A percentile compares a stretch with the other conserved stretches of the same genome.
These are phyloP conservation scores for Periophthalmus modestus DNA, from an alignment of 2,113 vertebrate genomes.

Conservation along the genomic window DNA sequence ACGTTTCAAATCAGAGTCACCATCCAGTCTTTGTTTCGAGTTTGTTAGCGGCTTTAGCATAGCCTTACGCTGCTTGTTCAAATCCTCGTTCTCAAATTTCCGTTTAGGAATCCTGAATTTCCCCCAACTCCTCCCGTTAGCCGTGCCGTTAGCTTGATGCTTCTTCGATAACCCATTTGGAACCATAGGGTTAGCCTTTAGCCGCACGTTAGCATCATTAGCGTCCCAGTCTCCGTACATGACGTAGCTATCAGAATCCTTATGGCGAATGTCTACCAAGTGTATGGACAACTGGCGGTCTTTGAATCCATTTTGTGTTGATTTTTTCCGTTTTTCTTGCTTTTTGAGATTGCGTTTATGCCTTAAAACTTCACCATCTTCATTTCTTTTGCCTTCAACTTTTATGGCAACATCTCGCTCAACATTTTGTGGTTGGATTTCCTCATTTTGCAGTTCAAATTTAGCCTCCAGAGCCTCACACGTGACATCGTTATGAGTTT, in stretches of 20 bases:
- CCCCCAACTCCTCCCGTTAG: constrained; percentile 88
- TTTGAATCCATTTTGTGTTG: constrained; percentile 28
- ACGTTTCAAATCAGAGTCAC: constrained; percentile 82
- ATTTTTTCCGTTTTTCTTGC: constrained; percentile 48
- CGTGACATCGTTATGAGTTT: background rate
- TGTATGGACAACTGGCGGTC: constrained; percentile 53
- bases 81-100: constrained; percentile 69
- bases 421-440: constrained; percentile 28
- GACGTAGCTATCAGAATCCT: constrained; percentile 44
- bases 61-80: constrained; percentile 48
- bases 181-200: constrained; percentile 36
- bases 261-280: constrained; percentile 61
- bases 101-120: constrained; percentile 96
- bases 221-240: constrained; percentile 3
- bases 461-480: background rate
- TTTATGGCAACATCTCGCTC: constrained; percentile 16
- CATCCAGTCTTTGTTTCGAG: constrained; percentile 41
- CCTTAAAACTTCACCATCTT: constrained; percentile 26
- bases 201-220: constrained; percentile 10
- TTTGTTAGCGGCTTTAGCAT: constrained; percentile 57
- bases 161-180: constrained; percentile 77
- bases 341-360: constrained; percentile 39
- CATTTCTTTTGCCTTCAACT: constrained; percentile 38
- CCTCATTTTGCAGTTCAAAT: constrained; percentile 20
- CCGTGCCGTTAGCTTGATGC: constrained; percentile 64